phyloP scores from a whole-genome alignment of 2,888 invertebrate species.

The Spodoptera exigua region DNA sequence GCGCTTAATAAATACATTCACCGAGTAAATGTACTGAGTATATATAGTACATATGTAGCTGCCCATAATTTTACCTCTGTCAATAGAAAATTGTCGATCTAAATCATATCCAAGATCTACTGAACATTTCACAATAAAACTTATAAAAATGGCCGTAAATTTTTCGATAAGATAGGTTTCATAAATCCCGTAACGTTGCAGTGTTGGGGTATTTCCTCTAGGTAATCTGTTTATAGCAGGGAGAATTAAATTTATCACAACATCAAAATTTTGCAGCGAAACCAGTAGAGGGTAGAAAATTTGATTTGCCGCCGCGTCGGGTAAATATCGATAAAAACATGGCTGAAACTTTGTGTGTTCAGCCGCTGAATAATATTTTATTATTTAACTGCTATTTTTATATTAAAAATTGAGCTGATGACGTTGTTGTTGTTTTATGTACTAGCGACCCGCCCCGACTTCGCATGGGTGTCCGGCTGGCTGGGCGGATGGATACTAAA shows the following conservation, averaged over 20 bases:
- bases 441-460: too few species aligned
- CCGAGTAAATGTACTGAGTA: too few species aligned
- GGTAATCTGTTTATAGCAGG: background rate
- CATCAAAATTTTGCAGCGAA: slow-evolving; percentile 3
- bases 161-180: background rate
- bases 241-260: background rate
- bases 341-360: background rate
- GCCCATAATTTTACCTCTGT: too few species aligned
- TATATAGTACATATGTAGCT: too few species aligned
- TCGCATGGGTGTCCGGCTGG: too few species aligned
- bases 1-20: too few species aligned
- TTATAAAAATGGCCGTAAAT: too few species aligned
- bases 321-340: slow-evolving; percentile 13
- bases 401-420: background rate
- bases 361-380: background rate
- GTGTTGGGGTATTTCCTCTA: background rate
- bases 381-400: background rate
- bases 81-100: too few species aligned
- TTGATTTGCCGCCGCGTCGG: slow-evolving; percentile 1
- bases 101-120: too few species aligned
- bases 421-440: too few species aligned
- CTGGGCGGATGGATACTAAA: too few species aligned
- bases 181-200: background rate
- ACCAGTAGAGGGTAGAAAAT: background rate
- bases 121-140: too few species aligned